Base-by-base conservation (phyloP, 1,140 invertebrate genomes). In the Drosophila nigrodunni region DNA sequence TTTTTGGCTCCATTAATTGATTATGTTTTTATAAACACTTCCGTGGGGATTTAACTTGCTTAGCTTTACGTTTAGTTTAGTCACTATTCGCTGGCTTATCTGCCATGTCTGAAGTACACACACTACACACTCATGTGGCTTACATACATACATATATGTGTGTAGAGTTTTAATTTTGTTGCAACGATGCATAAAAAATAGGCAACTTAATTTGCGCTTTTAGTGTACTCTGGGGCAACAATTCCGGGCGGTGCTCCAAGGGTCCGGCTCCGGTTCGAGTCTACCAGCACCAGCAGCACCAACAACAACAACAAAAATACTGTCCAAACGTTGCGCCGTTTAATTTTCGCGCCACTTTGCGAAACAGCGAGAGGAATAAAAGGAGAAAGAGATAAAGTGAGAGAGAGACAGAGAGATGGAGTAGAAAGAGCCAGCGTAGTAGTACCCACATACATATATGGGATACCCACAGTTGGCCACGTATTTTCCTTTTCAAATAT, bases 401-500 rank as follows among this genome's bases (percentile, higher is more conserved):
- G 35, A 25, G 44, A 8, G 35, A 13, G 41, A 15, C 7, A 13
- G 52, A 35, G 11, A 52, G 46, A 9, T 37, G 34, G 30, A 30
- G 15, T 39, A 30, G 9, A 15, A 59, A 34, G 68, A 8, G 52
- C 10, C 37, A 43, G 60, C 34, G 25, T 30, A 49, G 49, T 30
- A 52, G 15, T 30, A 6, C 25, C 25, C 25, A 30, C 25, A 30
- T 30, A 59, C 39, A 15, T 34, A 15, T 39, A 68, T 55, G 78
- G 67, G 57, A 61, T 69, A 61, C 58, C 50, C 71, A 61, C 49
- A 80, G 77, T 78, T 67, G 83, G 65, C 82, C 83, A 88, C 83
- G 83, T 87, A 88, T 87, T 89, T 89, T 83, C 77, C 85, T 88
- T 89, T 88, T 88, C 83, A 88, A 88, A 88, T 88, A 88, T 88